Conservation (phyloP, 2,888 invertebrate species). For the Acanthosepion esculentum region DNA sequence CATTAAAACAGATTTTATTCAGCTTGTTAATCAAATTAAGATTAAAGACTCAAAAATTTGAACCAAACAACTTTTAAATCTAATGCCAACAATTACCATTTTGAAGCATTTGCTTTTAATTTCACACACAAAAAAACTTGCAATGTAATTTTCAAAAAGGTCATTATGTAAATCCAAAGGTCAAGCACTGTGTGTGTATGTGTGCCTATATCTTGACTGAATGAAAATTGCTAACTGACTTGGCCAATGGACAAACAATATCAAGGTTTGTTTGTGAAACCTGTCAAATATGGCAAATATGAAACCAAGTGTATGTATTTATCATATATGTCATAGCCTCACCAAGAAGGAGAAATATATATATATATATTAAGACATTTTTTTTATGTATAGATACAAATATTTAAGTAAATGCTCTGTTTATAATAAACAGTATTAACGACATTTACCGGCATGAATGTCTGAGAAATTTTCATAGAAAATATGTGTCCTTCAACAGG, state of each 20-base stretch:
- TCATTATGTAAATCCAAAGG: conserved; percentile 8
- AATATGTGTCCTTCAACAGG: too few species aligned
- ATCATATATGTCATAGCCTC: too few species aligned
- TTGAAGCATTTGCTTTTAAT: background rate
- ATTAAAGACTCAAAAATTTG: background rate
- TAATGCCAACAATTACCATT: background rate
- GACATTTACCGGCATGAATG: too few species aligned
- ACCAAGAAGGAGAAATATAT: too few species aligned
- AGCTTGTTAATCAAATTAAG: background rate
- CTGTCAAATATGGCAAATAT: too few species aligned
- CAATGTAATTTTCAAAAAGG: background rate
- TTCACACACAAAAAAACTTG: background rate
- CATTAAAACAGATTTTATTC: background rate
- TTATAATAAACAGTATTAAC: too few species aligned
- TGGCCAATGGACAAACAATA: background rate
- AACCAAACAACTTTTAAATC: background rate
- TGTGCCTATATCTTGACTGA: background rate
- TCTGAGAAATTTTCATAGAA: too few species aligned
- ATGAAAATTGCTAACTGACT: background rate
- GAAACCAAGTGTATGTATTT: too few species aligned
- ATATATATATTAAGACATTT: too few species aligned
- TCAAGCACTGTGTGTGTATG: background rate
- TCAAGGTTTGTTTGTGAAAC: too few species aligned
- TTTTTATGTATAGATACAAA: too few species aligned
- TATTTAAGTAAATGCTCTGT: too few species aligned